These are phyloP conservation scores for Prunella strophiata DNA, from an alignment of 2,797 vertebrate genomes.

Conservation along the genomic window DNA sequence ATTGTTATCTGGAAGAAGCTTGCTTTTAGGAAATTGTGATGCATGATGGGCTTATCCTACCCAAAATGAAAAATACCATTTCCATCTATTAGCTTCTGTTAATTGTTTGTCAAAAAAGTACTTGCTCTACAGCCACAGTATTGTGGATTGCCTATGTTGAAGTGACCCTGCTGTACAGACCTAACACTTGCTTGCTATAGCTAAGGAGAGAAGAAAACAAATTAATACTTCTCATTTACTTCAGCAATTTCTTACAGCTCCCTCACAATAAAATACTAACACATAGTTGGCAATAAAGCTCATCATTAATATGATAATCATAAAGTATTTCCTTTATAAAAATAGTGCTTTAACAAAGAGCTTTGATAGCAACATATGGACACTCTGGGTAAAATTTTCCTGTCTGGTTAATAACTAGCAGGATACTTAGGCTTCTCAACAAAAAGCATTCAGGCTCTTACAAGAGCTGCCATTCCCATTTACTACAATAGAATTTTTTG, in stretches of 20 bases:
- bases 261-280: neutral
- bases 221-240: neutral
- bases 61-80: neutral
- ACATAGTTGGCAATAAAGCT: neutral
- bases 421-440: neutral
- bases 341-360: neutral
- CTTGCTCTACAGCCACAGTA: neutral
- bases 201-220: neutral
- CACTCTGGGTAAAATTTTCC: neutral
- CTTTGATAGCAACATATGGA: neutral
- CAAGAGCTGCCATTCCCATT: neutral
- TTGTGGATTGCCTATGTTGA: rapidly evolving
- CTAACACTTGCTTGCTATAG: neutral
- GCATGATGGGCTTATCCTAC: neutral
- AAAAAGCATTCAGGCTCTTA: neutral
- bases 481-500: neutral
- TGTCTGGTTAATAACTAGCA: neutral
- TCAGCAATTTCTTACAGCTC: neutral
- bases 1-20: neutral
- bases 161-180: neutral
- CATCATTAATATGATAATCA: neutral
- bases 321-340: neutral
- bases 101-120: neutral
- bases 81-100: neutral
- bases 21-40: neutral